Conservation (phyloP, 2,797 vertebrate genomes). For the Streptopelia turtur region DNA sequence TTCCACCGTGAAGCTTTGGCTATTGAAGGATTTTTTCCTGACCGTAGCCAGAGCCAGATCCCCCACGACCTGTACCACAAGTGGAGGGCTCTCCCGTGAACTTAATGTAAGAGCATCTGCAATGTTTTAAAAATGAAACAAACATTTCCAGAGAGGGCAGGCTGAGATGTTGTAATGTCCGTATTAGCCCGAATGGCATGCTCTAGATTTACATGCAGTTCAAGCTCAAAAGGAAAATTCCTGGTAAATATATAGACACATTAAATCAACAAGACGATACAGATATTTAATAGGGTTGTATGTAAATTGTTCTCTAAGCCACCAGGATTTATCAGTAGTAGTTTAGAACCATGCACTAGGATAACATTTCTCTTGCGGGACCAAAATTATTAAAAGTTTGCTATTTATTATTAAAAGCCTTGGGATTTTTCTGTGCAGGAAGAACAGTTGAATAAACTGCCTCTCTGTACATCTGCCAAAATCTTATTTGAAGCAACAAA, state of each 20-base stretch:
- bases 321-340: background rate
- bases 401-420: background rate
- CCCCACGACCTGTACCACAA: rapidly evolving
- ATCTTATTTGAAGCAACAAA: background rate
- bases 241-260: background rate
- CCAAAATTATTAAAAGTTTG: background rate
- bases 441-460: background rate
- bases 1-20: rapidly evolving
- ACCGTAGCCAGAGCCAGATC: background rate
- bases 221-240: background rate
- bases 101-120: background rate
- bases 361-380: background rate
- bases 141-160: rapidly evolving
- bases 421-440: background rate
- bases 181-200: background rate
- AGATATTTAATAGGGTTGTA: background rate
- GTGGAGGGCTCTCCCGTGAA: background rate
- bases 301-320: background rate
- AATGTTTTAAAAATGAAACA: background rate
- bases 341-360: background rate
- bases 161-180: background rate
- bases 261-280: background rate
- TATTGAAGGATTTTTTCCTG: background rate
- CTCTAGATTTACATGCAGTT: background rate
- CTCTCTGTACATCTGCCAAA: background rate